These are phyloP conservation scores for Drosophila anceps DNA, from an alignment of 2,888 invertebrate species.

Conservation along the genomic window DNA sequence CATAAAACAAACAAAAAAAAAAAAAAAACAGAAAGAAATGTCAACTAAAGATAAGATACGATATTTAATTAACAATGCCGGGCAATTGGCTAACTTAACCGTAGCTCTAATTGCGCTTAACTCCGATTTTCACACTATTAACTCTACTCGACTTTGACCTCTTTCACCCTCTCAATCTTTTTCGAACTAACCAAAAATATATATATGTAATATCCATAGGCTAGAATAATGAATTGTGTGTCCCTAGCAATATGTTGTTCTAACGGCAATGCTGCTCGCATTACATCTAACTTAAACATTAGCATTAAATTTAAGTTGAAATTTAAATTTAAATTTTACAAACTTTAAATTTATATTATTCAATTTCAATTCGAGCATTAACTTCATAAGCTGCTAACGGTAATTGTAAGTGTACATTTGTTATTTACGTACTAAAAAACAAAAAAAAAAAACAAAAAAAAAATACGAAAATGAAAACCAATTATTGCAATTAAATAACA, in stretches of 20 bases:
- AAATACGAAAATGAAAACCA: slow-evolving; percentile 8
- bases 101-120: slow-evolving; percentile 14
- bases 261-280: slow-evolving; percentile 34
- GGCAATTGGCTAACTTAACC: neutral
- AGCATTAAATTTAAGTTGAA: slow-evolving; percentile 31
- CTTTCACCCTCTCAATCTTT: slow-evolving; percentile 37
- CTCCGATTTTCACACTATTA: slow-evolving; percentile 24
- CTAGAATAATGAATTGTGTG: slow-evolving; percentile 79
- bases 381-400: slow-evolving; percentile 61
- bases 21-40: slow-evolving; percentile 28
- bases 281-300: slow-evolving; percentile 39
- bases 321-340: slow-evolving; percentile 32
- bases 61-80: slow-evolving; percentile 18
- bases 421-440: slow-evolving; percentile 67
- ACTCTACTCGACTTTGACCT: slow-evolving; percentile 34
- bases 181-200: slow-evolving; percentile 37
- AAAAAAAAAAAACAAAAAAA: no score
- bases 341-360: slow-evolving; percentile 35
- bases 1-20: slow-evolving; percentile 36
- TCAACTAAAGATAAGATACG: slow-evolving; percentile 36
- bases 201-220: slow-evolving; percentile 60
- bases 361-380: slow-evolving; percentile 41
- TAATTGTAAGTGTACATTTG: slow-evolving; percentile 74
- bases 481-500: slow-evolving; percentile 55
- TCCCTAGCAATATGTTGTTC: slow-evolving; percentile 43